Conservation (phyloP, 2,113 vertebrate species). For the Alligator mississippiensis region DNA sequence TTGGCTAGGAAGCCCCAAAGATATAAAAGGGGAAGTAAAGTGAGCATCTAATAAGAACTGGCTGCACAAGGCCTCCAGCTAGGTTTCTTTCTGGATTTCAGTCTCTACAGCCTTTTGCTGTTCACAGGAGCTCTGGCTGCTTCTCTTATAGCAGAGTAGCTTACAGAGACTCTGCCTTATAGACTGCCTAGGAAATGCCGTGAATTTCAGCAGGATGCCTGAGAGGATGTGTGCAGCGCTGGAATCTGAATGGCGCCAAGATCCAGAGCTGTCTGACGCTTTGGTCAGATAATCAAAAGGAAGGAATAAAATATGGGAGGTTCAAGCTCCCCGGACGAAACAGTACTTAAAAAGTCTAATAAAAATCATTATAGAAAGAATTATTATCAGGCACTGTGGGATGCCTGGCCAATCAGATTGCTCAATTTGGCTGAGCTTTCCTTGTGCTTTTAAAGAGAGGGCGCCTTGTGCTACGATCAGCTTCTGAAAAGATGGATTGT, state of each 20-base stretch:
- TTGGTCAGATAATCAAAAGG: not conserved
- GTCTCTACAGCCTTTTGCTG: not conserved
- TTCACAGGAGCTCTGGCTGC: not conserved
- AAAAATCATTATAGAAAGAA: constrained; percentile 20
- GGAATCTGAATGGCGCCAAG: not conserved
- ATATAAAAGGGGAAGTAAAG: not conserved
- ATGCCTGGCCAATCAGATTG: not conserved
- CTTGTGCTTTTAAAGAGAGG: not conserved
- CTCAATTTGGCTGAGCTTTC: constrained; percentile 18
- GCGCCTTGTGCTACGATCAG: rapidly evolving
- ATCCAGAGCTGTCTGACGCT: not conserved
- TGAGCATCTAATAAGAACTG: not conserved
- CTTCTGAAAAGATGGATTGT: not conserved
- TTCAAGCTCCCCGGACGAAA: not conserved
- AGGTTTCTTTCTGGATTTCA: not conserved
- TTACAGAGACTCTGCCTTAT: rapidly evolving
- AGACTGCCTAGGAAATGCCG: not conserved
- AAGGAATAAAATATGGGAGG: not conserved
- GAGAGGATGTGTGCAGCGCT: not conserved
- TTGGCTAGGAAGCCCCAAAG: rapidly evolving
- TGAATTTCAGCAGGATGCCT: not conserved
- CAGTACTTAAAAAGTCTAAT: not conserved
- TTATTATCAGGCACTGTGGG: not conserved
- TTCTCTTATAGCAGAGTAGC: not conserved
- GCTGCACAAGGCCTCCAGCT: not conserved